A percentile compares a stretch with the other conserved stretches of the same genome.
Conservation (phyloP, 2,113 vertebrate genomes). For the Tupaia chinensis region DNA sequence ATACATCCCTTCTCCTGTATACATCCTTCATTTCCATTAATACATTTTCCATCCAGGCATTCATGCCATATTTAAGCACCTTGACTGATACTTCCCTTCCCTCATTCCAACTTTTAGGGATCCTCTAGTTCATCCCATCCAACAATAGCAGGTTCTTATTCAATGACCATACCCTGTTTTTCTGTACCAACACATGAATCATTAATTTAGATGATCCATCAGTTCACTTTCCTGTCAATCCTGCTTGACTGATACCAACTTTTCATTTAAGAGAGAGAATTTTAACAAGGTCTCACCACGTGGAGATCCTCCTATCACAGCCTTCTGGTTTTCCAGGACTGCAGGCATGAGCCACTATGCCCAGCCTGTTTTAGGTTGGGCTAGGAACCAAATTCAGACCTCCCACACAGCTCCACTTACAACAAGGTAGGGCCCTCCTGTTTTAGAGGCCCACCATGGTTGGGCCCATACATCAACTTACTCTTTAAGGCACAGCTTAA, state of each 20-base stretch:
- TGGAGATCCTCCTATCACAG: too few relatives aligned
- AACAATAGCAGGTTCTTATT: background rate
- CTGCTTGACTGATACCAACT: background rate
- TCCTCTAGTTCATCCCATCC: background rate
- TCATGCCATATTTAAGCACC: background rate
- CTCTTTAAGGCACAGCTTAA: constrained; percentile 19
- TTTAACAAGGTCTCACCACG: too few relatives aligned
- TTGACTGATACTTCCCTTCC: background rate
- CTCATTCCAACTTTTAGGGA: background rate
- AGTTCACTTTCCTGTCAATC: background rate
- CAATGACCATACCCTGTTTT: background rate
- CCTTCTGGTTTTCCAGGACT: too few relatives aligned
- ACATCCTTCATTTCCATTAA: background rate
- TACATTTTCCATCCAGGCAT: background rate
- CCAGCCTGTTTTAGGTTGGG: too few relatives aligned
- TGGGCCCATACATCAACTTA: background rate
- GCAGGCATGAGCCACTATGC: too few relatives aligned
- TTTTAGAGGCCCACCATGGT: too few relatives aligned
- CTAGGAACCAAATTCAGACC: too few relatives aligned
- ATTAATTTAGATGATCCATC: background rate
- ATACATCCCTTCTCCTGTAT: background rate
- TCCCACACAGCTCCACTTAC: too few relatives aligned
- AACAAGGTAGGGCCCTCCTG: too few relatives aligned
- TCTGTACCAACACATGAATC: background rate
- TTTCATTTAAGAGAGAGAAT: background rate